phyloP scores from a whole-genome alignment of 2,113 vertebrate genomes.

The Austrofundulus limnaeus region DNA sequence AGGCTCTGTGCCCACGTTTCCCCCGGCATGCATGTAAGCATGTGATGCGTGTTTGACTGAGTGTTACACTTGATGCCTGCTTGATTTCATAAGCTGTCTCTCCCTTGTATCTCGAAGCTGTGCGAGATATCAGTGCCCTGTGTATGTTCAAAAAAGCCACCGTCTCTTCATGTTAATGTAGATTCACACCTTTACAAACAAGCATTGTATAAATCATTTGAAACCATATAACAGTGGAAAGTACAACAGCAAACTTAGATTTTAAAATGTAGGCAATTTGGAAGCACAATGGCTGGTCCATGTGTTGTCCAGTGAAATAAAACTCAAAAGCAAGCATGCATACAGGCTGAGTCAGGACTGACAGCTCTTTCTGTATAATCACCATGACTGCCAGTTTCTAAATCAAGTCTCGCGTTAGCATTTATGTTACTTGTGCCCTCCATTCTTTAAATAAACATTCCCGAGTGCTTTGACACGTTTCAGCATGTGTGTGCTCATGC shows the following conservation, averaged over 20 bases:
- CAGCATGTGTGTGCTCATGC: conserved; percentile 41
- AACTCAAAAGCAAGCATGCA: neutral
- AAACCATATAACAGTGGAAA: conserved; percentile 23
- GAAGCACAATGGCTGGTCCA: conserved; percentile 15
- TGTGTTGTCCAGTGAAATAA: conserved; percentile 9
- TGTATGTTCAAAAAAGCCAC: conserved; percentile 31
- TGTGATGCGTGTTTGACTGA: conserved; percentile 33
- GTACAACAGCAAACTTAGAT: conserved; percentile 22
- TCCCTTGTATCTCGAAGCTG: conserved; percentile 41
- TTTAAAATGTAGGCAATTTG: neutral
- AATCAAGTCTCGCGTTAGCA: conserved; percentile 25
- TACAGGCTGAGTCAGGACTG: neutral
- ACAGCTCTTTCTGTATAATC: conserved; percentile 1
- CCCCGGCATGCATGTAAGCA: conserved; percentile 32
- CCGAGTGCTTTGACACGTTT: conserved; percentile 38
- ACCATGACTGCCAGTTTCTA: conserved; percentile 4
- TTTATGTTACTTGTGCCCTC: conserved; percentile 14
- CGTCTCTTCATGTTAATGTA: conserved; percentile 39
- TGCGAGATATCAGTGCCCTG: conserved; percentile 33
- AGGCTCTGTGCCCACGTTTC: conserved; percentile 25
- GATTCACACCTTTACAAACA: conserved; percentile 24
- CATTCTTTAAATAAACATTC: conserved; percentile 43
- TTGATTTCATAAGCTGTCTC: conserved; percentile 63
- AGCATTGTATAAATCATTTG: conserved; percentile 19
- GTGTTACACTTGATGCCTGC: conserved; percentile 24